Base-by-base conservation (phyloP, 1,140 invertebrate genomes). In the Venustaconcha ellipsiformis region DNA sequence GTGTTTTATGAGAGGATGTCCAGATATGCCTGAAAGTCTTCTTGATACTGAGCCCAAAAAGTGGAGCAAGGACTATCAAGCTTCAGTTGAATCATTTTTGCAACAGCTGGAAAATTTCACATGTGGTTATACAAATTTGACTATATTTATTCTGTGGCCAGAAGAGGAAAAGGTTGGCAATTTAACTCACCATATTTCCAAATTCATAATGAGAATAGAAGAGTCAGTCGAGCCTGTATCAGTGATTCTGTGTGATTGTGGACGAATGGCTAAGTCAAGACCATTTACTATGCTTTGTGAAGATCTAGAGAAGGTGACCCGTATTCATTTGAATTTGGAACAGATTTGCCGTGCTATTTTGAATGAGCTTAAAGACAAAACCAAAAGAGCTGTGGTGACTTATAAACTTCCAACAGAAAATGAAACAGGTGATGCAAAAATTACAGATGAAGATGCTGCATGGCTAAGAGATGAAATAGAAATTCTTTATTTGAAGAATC, bases 381-480 rank as follows among this genome's bases (percentile, higher is more conserved):
- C 14, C 23, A 37, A 67, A 67, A 67, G 37, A 67, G 65, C 48
- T 48, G 37, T 55, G 57, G 65, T 55, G 11, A 13, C 30, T 55
- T 78, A 80, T 59, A 23, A 70, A 48, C 72, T 80, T 67, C 80
- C 80, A 56, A 71, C 65, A 11, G 18, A 18, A 56, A 75, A 78
- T 55, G 59, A 56, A 30, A 76, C 14, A 59, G 23, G 68, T 60
- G 6, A 62, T 37, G 67, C 67, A 60, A n/a, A 58, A 6, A 64
- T 82, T 59, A 62, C 58, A 6, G 63, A 74, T 58, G 55, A 70
- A 4, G 67, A 70, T 17, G 76, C 71, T 66, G 70, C 73, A 30
- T 74, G 65, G 70, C 57, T 82, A n/a, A 64, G 58, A 5, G 78
- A 82, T 67, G 71, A 80, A 57, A 62, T 80, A 23, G 78, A 80